Evolutionary conservation across 2,888 invertebrate genomes (phyloP).

Genomic region (Heliconius charithonia): DNA sequence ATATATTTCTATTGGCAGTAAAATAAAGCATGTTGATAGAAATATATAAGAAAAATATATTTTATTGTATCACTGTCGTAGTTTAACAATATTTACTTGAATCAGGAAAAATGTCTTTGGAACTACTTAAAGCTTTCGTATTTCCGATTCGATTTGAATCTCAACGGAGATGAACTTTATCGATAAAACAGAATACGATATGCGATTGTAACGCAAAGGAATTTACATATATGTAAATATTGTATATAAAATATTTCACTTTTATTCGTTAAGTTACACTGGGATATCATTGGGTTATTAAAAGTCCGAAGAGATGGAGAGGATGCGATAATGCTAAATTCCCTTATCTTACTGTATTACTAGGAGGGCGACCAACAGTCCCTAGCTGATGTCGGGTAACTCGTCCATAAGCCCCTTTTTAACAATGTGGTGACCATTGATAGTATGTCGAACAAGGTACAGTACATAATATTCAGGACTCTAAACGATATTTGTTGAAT

Average conservation of each 20-base stretch:
- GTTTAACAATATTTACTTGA: conserved; percentile 9
- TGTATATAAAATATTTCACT: neutral
- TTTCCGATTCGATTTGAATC: conserved; percentile 8
- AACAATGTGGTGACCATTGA: too few relatives aligned
- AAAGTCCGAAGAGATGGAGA: too few relatives aligned
- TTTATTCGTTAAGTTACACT: neutral
- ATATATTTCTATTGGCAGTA: too few relatives aligned
- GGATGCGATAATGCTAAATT: too few relatives aligned
- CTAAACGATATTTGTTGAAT: too few relatives aligned
- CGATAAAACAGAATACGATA: conserved; percentile 19
- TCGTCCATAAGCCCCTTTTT: too few relatives aligned
- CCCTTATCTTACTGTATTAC: too few relatives aligned
- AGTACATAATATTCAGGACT: too few relatives aligned
- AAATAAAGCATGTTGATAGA: neutral
- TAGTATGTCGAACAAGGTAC: too few relatives aligned
- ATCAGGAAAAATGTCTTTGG: conserved; percentile 10
- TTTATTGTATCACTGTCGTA: neutral
- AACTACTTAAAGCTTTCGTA: conserved; percentile 24
- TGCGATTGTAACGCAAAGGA: neutral
- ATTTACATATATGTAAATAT: conserved; percentile 15
- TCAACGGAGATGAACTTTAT: neutral
- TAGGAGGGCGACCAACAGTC: too few relatives aligned
- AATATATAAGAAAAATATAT: neutral
- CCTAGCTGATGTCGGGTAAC: too few relatives aligned
- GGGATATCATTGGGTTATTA: too few relatives aligned